Evolutionary conservation across 1,140 invertebrate genomes (phyloP).

Genomic region (Condylostylus longicornis): DNA sequence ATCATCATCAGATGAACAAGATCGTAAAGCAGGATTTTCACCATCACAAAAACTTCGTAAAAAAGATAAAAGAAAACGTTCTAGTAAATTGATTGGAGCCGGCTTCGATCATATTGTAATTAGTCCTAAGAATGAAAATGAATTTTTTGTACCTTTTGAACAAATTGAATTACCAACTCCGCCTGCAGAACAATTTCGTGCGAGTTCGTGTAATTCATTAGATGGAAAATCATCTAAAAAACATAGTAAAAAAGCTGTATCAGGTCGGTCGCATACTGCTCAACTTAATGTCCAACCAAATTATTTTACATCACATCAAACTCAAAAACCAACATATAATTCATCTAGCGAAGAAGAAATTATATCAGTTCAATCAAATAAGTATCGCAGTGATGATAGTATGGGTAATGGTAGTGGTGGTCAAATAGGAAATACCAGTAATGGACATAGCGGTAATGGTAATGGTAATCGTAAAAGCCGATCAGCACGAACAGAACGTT

Average conservation of each 20-base stretch:
- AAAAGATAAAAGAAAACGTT: slow-evolving; percentile 34
- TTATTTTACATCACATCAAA: slow-evolving; percentile 39
- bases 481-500: slow-evolving; percentile 59
- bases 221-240: slow-evolving; percentile 31
- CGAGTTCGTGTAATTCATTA: slow-evolving; percentile 29
- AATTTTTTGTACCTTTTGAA: slow-evolving; percentile 37
- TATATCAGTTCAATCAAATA: slow-evolving; percentile 43
- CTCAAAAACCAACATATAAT: slow-evolving; percentile 38
- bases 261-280: slow-evolving; percentile 37
- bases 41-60: slow-evolving; percentile 33
- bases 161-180: slow-evolving; percentile 36
- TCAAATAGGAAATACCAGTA: slow-evolving; percentile 33
- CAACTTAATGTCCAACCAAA: not conserved
- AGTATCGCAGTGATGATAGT: slow-evolving; percentile 50
- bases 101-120: slow-evolving; percentile 40
- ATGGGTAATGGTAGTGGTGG: slow-evolving; percentile 40
- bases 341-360: slow-evolving; percentile 56
- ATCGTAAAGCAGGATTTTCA: slow-evolving; percentile 35
- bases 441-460: slow-evolving; percentile 22
- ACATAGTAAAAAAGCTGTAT: slow-evolving; percentile 40
- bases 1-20: slow-evolving; percentile 45
- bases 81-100: slow-evolving; percentile 31
- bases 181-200: slow-evolving; percentile 27
- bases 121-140: slow-evolving; percentile 30
- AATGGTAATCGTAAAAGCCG: slow-evolving; percentile 42